A percentile compares a stretch with the other conserved stretches of the same genome.
These are phyloP conservation scores for Alectura lathami DNA, from an alignment of 2,113 vertebrate genomes.

Conservation along the genomic window DNA sequence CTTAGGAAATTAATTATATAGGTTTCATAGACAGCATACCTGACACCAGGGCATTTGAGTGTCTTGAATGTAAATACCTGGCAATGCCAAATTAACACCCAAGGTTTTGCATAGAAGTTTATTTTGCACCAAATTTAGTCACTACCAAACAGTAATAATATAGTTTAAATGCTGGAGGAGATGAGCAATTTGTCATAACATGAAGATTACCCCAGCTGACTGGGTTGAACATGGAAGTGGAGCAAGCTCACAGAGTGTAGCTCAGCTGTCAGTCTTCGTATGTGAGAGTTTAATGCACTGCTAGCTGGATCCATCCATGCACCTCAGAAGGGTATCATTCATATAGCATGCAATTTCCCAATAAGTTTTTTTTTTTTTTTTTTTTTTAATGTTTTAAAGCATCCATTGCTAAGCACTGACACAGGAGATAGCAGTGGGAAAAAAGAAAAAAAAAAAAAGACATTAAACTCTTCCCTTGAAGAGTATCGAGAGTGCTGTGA, in stretches of 20 bases:
- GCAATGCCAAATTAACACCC: not conserved
- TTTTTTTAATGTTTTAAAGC: not conserved
- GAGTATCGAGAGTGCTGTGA: not conserved
- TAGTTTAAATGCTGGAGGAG: not conserved
- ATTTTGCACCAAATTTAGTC: not conserved
- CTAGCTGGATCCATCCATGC: fast-evolving
- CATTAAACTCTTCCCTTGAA: not conserved
- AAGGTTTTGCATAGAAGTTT: not conserved
- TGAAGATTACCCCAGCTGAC: not conserved
- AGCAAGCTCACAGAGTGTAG: not conserved
- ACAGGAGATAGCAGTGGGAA: not conserved
- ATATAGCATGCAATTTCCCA: not conserved
- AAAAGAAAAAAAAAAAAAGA: not conserved
- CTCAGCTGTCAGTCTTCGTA: not conserved
- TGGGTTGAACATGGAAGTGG: fast-evolving
- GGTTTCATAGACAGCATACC: not conserved
- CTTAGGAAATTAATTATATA: not conserved
- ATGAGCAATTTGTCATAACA: not conserved
- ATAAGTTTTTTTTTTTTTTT: not conserved
- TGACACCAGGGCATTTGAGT: not conserved
- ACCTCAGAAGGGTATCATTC: not conserved
- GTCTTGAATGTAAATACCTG: not conserved
- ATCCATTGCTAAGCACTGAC: not conserved
- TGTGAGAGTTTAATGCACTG: not conserved
- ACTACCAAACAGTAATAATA: not conserved